Conservation (phyloP, 2,888 invertebrate genomes). For the Galerucella calmariensis region DNA sequence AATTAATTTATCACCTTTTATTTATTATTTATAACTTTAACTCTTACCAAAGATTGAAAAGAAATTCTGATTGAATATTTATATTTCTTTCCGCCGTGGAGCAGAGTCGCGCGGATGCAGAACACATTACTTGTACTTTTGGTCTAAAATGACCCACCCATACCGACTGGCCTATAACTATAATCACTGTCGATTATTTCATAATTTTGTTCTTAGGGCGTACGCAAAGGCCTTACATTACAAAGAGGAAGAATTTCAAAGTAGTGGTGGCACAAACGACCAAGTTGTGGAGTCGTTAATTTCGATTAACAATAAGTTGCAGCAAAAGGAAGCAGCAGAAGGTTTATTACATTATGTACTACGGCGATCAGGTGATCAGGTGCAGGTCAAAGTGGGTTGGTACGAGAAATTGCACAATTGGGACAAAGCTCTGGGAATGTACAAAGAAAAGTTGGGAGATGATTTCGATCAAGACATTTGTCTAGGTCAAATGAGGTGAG, state of each 20-base stretch:
- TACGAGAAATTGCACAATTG: conserved; percentile 99
- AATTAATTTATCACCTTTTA: too few relatives aligned
- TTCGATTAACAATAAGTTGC: conserved; percentile 96
- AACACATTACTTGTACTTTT: too few relatives aligned
- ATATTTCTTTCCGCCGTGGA: too few relatives aligned
- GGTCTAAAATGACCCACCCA: too few relatives aligned
- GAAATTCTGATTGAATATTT: too few relatives aligned
- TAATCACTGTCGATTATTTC: too few relatives aligned
- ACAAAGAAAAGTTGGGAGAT: conserved; percentile 79
- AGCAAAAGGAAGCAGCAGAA: conserved; percentile 97
- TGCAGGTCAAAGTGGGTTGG: conserved; percentile 82
- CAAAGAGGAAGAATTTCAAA: conserved; percentile 94
- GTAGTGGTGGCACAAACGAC: conserved; percentile 71
- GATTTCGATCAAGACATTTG: conserved; percentile 78
- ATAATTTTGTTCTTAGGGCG: conserved; percentile 57
- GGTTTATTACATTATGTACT: conserved; percentile 91
- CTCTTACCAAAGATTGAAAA: too few relatives aligned
- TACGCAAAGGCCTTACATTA: conserved; percentile 89
- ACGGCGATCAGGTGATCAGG: conserved; percentile 74
- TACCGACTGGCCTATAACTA: too few relatives aligned
- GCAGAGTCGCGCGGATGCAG: too few relatives aligned
- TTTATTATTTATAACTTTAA: too few relatives aligned
- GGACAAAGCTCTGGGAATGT: conserved; percentile 94
- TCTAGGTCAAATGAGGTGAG: conserved; percentile 87
- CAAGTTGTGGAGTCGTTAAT: conserved; percentile 94